Evolutionary conservation across 2,888 invertebrate genomes (phyloP), one percentile per base, ranked within the genome.

Genomic region (Agriopis marginaria): DNA sequence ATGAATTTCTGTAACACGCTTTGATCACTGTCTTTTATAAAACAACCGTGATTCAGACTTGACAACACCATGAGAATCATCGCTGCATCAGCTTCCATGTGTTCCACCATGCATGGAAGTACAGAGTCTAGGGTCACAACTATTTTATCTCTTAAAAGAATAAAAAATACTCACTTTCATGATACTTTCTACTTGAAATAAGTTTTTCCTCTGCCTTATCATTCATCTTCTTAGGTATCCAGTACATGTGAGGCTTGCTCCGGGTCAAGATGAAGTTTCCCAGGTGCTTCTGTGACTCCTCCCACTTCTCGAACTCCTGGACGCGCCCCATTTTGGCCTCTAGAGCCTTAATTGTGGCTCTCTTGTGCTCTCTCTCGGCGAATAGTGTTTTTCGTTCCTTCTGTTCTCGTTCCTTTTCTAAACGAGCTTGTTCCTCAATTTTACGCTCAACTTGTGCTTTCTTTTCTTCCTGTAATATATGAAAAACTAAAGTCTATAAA

Each of bases 241-340:
- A 99, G 92, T 97, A 98, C 69, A 99, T 95, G 71, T 96, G 96
- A 2, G 99, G 99, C 82, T 97, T 97, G 0, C 97, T 92, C 87
- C 97, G 97, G 0, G 99, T 99, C 82, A 97, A 95, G 78, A 99
- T 98, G 85, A 97, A 98, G 87, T 97, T 96, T 32, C 96, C 95
- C 62, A 98, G 95, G 63, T 96, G 96, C 78, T 96, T 96, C 77
- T 98, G 97, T 47, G 92, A 89, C 0, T 79, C 81, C 84, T 98
- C 98, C 98, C 99, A 99, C 62, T 96, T 96, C 77, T 98, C 97
- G 87, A 98, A 98, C 90, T 98, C 97, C 77, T 97, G 96, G 75
- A 98, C 97, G 8, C 98, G 95, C 50, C 96, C 96, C 96, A 99
- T 97, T 92, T 99, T 99, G 70, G 97, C 96, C 88, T 99, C 99